Base-by-base conservation (phyloP, 2,113 vertebrate species). In the Phoenicopterus ruber region DNA sequence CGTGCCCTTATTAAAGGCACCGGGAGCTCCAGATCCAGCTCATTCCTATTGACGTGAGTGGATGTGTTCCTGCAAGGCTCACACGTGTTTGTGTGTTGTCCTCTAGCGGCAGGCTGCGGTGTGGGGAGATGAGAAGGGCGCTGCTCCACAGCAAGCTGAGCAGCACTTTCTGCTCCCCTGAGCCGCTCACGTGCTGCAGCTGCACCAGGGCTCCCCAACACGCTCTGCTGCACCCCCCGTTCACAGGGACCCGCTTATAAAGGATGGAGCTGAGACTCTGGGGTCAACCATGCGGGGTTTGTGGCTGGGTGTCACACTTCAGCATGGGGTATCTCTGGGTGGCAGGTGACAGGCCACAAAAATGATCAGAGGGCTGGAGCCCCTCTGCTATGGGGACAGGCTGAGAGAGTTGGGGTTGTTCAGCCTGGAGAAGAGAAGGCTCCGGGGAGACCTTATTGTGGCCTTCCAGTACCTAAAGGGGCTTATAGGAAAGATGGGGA, bases 1-100 rank as follows among this genome's bases (percentile, higher is more conserved):
- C 2, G 0, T 55, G 54, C n/a, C 38, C 7, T 15, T 9, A 0
- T 8, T 12, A 4, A 28, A 32, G 63, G 82, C 46, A 28, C 25
- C 0, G 14, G 29, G 15, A 74, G 57, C 73, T 69, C 25, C 54
- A 15, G 47, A 9, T 5, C 6, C 58, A 22, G 46, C 57, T 46
- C 32, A 2, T 4, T 13, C 21, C 85, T 29, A 2, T 7, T 11
- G 6, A 24, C 1, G 5, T 1, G 3, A 24, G 69, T 0, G 59
- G 57, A 29, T 42, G 71, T 13, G 77, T 61, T 13, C 11, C 57
- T n/a, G 9, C 61, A 22, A 9, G 25, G 61, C 88, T 66, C 58
- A 46, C 73, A 9, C 2, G 34, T 5, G 86, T 91, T 34, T 44
- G 25, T 10, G 38, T 87, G 88, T 94, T 96, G 96, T 76, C 97